A percentile compares a stretch with the other conserved stretches of the same genome.
These are phyloP conservation scores for Melanostigma gelatinosum DNA, from an alignment of 2,113 vertebrate genomes.

Conservation along the genomic window DNA sequence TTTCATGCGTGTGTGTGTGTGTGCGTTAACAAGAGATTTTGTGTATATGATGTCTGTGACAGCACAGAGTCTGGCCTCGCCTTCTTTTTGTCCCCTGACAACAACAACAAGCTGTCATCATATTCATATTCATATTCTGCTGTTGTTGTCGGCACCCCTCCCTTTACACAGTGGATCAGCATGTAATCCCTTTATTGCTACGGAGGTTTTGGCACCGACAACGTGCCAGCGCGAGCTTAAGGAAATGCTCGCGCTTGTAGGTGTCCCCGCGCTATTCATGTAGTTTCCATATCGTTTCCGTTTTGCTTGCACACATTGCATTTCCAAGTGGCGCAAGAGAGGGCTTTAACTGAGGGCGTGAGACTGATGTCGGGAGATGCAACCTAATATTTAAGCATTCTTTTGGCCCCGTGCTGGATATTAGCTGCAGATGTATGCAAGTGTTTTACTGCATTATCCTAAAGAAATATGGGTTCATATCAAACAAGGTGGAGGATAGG, in stretches of 20 bases:
- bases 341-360: conserved; percentile 17
- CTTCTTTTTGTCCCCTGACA: conserved; percentile 42
- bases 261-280: conserved; percentile 30
- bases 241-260: conserved; percentile 34
- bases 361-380: conserved; percentile 22
- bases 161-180: conserved; percentile 65
- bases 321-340: conserved; percentile 35
- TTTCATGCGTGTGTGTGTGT: not conserved
- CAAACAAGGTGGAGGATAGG: not conserved
- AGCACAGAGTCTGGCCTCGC: conserved; percentile 34
- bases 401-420: not conserved
- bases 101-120: conserved; percentile 57
- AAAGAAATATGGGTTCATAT: not conserved
- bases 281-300: conserved; percentile 36
- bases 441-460: too few relatives aligned
- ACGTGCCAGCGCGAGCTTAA: conserved; percentile 41
- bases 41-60: conserved; percentile 37
- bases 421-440: not conserved
- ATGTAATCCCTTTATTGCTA: conserved; percentile 68
- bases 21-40: conserved; percentile 15
- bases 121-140: conserved; percentile 73
- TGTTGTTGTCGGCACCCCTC: conserved; percentile 58
- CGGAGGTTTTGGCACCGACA: conserved; percentile 49
- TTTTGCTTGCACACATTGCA: conserved; percentile 9
- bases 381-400: not conserved